phyloP scores from a whole-genome alignment of 2,113 vertebrate genomes.

The Paracanthobrama guichenoti region DNA sequence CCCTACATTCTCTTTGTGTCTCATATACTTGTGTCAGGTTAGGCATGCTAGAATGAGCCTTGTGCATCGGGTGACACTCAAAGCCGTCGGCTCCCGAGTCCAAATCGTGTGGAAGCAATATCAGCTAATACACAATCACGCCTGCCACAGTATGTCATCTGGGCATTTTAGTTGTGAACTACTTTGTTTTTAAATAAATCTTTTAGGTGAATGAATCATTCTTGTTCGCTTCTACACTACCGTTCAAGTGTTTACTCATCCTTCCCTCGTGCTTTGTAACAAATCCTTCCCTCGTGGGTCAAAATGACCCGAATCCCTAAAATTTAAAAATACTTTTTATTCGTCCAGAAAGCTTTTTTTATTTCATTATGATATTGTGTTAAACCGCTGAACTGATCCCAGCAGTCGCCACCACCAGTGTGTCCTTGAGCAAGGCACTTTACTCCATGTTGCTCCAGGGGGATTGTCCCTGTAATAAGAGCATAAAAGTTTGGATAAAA shows the following conservation, averaged over 20 bases:
- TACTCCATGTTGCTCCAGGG: no score
- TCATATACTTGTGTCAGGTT: constrained; percentile 19
- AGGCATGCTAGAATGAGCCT: constrained; percentile 16
- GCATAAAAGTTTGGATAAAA: no score
- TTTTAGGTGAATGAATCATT: not conserved
- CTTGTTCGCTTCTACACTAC: not conserved
- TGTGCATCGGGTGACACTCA: constrained; percentile 2
- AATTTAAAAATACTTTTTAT: no score
- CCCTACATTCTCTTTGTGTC: constrained; percentile 20
- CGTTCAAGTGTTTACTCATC: not conserved
- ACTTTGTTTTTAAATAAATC: not conserved
- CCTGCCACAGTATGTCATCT: not conserved
- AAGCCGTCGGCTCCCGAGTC: not conserved
- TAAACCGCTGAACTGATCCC: no score
- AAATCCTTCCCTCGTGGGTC: no score
- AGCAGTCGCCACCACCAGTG: no score
- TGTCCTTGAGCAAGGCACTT: no score
- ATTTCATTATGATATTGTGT: no score
- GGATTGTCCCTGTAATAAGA: no score
- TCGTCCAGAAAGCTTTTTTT: no score
- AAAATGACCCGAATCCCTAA: no score
- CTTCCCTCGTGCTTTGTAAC: no score
- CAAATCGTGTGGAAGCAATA: not conserved
- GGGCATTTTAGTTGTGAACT: not conserved
- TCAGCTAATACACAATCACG: not conserved